Evolutionary conservation across 2,888 invertebrate species (phyloP), one percentile per base, ranked within the genome.

Genomic region (Ectemnius cavifrons): DNA sequence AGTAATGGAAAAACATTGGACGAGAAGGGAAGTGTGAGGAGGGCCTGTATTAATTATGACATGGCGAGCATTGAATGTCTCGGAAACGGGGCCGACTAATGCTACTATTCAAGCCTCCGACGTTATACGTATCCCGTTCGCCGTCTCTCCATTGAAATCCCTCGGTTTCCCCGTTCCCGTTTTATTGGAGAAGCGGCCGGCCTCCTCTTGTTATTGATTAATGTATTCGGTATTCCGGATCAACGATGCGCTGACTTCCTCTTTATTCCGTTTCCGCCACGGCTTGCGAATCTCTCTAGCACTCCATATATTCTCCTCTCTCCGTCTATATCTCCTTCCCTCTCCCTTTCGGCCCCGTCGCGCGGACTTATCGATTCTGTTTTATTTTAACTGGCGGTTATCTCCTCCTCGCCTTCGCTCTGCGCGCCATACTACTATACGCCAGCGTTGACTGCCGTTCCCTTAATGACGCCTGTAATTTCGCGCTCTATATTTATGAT

Each of bases 221-320:
- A 82, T 78, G 79, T 76, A 80, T 82, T 82, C 80, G 80, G 80
- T 78, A 79, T 78, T 82, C 78, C 75, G 75, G 82, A 82, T 82
- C 73, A 74, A 77, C 81, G 77, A 73, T 75, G 82, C 73, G 78
- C 78, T 58, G 72, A 59, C 73, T 81, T 78, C 69, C 76, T 70
- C 78, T 65, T 62, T 73, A 73, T 71, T 73, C 69, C n/a, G 67
- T 63, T 69, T 79, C 75, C 72, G 46, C 20, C 59, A 6, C 52
- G 45, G 37, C 37, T 37, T 11, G 37, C 37, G 37, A 37, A 37
- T 37, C 37, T 37, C 37, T 37, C 37, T 37, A 8, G 37, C 37
- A 37, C 37, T 37, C 37, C 37, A 11, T 37, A 37, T 37, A 37
- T 64, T 23, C 56, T 57, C 27, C 56, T 14, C 13, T 16, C 57